These are phyloP conservation scores for Epinephelus lanceolatus DNA, from an alignment of 2,113 vertebrate species.

Conservation along the genomic window DNA sequence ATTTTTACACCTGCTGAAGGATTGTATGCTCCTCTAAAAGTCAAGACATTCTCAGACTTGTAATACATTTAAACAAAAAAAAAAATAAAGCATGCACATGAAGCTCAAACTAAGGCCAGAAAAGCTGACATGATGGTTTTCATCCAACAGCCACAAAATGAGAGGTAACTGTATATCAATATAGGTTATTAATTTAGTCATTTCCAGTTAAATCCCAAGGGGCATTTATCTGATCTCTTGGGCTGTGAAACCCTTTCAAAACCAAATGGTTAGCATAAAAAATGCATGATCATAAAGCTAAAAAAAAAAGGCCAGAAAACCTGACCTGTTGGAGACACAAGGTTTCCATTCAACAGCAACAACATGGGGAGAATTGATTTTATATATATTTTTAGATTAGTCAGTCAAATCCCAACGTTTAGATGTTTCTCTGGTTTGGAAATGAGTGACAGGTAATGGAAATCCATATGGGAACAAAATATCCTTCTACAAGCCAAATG, in stretches of 20 bases:
- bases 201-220: not conserved
- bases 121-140: not conserved
- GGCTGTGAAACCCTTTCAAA: not conserved
- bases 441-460: conserved; percentile 3
- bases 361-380: not conserved
- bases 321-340: not conserved
- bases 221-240: not conserved
- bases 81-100: not conserved
- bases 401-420: not conserved
- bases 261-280: not conserved
- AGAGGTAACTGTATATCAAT: not conserved
- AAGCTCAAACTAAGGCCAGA: not conserved
- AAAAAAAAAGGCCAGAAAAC: not conserved
- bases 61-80: not conserved
- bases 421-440: conserved; percentile 1
- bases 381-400: not conserved
- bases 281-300: not conserved
- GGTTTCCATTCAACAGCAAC: not conserved
- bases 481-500: conserved; percentile 6
- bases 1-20: not conserved
- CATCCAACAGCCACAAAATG: not conserved
- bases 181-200: not conserved
- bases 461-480: not conserved
- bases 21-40: not conserved
- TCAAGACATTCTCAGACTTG: conserved; percentile 9